These are phyloP conservation scores for Corbicula japonica DNA, from an alignment of 2,888 invertebrate genomes.

Conservation along the genomic window DNA sequence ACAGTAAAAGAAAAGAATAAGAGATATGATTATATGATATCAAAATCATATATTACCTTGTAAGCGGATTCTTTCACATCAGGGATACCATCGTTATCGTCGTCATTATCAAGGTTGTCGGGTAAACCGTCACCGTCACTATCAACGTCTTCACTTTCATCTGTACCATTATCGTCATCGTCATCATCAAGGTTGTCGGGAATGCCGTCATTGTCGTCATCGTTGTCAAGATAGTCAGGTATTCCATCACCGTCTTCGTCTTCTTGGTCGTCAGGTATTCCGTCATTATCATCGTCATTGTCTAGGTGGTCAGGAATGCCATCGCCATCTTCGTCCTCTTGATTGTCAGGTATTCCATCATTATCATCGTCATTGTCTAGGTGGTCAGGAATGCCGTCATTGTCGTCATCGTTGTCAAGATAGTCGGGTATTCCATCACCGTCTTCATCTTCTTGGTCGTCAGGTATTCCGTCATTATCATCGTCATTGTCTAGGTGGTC, in stretches of 20 bases:
- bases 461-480: constrained; percentile 69
- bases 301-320: constrained; percentile 75
- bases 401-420: constrained; percentile 78
- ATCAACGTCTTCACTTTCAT: constrained; percentile 73
- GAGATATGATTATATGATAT: too few relatives aligned
- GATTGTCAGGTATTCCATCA: constrained; percentile 80
- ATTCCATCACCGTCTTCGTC: constrained; percentile 77
- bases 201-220: constrained; percentile 81
- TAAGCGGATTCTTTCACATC: constrained; percentile 32
- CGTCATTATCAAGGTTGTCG: constrained; percentile 73
- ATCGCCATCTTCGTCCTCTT: constrained; percentile 77
- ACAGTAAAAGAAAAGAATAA: too few relatives aligned
- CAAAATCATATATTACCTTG: constrained; percentile 63
- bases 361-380: constrained; percentile 72
- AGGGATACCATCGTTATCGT: constrained; percentile 69
- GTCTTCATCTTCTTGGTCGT: constrained; percentile 65
- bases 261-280: constrained; percentile 74
- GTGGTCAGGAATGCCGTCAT: constrained; percentile 80
- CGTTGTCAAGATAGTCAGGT: constrained; percentile 72
- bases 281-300: constrained; percentile 73
- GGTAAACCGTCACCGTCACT: constrained; percentile 81
- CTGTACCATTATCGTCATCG: constrained; percentile 76
- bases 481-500: constrained; percentile 76
- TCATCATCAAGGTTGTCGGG: constrained; percentile 78
- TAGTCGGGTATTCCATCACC: constrained; percentile 79